Percentiles rank a stretch among this genome's conserved stretches.
These are phyloP conservation scores for Drosophila virilis DNA, from an alignment of 1,140 invertebrate species.

Conservation along the genomic window DNA sequence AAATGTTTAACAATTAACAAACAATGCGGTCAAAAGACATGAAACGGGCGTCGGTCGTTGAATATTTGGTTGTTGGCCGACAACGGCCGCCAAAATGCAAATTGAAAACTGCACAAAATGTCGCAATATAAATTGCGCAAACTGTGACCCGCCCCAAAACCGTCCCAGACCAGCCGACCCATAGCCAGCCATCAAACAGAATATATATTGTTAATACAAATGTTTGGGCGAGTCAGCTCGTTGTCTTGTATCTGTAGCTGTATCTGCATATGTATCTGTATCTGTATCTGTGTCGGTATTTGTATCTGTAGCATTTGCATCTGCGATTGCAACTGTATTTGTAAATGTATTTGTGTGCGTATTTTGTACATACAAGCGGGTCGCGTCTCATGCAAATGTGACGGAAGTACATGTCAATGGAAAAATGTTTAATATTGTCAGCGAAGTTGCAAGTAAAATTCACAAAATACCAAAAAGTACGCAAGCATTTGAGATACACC, in stretches of 20 bases:
- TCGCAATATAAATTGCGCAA: constrained; percentile 45
- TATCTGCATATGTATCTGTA: constrained; percentile 25
- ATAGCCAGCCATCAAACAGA: constrained; percentile 8
- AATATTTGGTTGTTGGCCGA: constrained; percentile 2
- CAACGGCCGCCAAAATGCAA: constrained; percentile 30
- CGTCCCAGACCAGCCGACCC: background rate
- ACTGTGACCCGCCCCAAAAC: constrained; percentile 2
- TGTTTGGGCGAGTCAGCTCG: constrained; percentile 20
- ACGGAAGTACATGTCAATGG: constrained; percentile 31
- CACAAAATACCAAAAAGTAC: constrained; percentile 4
- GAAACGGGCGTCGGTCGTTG: constrained; percentile 47
- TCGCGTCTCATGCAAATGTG: constrained; percentile 8
- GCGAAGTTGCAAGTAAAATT: background rate
- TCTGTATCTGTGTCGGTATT: constrained; percentile 19
- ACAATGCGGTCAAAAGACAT: constrained; percentile 75
- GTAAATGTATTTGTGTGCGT: constrained; percentile 6
- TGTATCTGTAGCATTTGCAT: background rate
- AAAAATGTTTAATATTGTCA: constrained; percentile 16
- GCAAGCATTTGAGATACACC: background rate
- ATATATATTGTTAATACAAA: constrained; percentile 29
- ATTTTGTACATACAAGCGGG: constrained; percentile 5
- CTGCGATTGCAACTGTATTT: background rate
- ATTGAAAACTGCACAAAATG: constrained; percentile 46
- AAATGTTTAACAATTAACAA: constrained; percentile 77
- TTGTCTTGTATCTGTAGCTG: constrained; percentile 7